phyloP scores from a whole-genome alignment of 2,113 vertebrate species.

The Procapra przewalskii region DNA sequence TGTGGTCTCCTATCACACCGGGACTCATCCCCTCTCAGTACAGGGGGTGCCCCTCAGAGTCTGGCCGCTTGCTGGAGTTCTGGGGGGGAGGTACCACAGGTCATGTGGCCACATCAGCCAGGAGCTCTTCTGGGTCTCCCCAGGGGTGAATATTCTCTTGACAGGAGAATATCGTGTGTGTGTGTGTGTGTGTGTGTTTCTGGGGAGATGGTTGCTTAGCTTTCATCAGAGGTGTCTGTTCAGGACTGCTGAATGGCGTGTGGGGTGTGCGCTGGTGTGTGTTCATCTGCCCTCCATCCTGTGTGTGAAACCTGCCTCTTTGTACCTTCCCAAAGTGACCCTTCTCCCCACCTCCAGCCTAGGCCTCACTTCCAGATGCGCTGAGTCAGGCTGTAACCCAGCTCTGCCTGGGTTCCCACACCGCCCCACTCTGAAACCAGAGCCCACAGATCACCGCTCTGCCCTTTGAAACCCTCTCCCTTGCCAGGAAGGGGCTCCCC shows the following conservation, averaged over 20 bases:
- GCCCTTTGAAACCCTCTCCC: not conserved
- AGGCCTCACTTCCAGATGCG: constrained; percentile 22
- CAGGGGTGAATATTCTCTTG: not conserved
- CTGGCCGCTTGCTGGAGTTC: not conserved
- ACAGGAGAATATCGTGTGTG: not conserved
- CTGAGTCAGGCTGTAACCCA: constrained; percentile 68
- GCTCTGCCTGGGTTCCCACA: not conserved
- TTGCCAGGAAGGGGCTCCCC: not conserved
- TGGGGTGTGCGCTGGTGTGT: not conserved
- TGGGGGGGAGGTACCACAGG: not conserved
- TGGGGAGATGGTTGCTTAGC: not conserved
- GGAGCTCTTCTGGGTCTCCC: not conserved
- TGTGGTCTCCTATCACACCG: fast-evolving
- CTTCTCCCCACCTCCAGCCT: not conserved
- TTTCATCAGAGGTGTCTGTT: not conserved
- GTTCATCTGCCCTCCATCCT: not conserved
- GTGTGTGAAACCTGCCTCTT: not conserved
- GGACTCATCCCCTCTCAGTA: not conserved
- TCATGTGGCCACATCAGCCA: not conserved
- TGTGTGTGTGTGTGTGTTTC: not conserved
- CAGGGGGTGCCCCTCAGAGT: fast-evolving
- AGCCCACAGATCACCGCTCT: not conserved
- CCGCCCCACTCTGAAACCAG: not conserved
- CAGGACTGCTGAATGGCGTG: not conserved
- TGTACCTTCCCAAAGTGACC: constrained; percentile 5